These are phyloP conservation scores for Acomys russatus DNA, from an alignment of 2,797 vertebrate species.

Conservation along the genomic window DNA sequence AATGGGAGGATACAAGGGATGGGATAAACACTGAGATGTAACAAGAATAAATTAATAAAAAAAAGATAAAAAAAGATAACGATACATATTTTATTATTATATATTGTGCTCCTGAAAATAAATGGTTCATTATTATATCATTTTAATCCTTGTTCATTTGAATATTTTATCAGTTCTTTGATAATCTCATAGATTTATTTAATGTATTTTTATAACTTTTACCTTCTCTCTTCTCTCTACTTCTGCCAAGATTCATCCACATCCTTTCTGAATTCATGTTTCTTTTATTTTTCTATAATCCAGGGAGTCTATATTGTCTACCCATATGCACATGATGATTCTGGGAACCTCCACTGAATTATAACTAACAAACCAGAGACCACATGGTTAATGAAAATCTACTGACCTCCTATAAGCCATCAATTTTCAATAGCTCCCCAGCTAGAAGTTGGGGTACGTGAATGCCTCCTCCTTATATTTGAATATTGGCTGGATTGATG, in stretches of 20 bases:
- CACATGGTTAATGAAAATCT: background rate
- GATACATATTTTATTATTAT: background rate
- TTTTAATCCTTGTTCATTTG: background rate
- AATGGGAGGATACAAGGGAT: too few relatives aligned
- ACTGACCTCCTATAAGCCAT: background rate
- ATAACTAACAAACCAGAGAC: too few relatives aligned
- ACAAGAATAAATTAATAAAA: too few relatives aligned
- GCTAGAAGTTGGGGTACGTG: too few relatives aligned
- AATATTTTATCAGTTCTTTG: background rate
- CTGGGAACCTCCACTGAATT: background rate
- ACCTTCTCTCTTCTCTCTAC: background rate
- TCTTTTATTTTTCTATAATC: background rate
- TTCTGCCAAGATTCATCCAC: background rate
- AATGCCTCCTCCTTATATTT: background rate
- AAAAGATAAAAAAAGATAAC: too few relatives aligned
- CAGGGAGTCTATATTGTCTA: background rate
- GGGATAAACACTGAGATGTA: too few relatives aligned
- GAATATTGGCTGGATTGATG: too few relatives aligned
- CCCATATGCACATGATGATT: background rate
- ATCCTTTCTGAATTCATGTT: background rate
- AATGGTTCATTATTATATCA: background rate
- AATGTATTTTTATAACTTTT: background rate
- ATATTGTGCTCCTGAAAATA: background rate
- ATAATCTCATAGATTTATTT: background rate
- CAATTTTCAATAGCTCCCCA: background rate